Percentiles rank a stretch among this genome's conserved stretches.
Conservation (phyloP, 2,888 invertebrate species). For the Callinectes sapidus region DNA sequence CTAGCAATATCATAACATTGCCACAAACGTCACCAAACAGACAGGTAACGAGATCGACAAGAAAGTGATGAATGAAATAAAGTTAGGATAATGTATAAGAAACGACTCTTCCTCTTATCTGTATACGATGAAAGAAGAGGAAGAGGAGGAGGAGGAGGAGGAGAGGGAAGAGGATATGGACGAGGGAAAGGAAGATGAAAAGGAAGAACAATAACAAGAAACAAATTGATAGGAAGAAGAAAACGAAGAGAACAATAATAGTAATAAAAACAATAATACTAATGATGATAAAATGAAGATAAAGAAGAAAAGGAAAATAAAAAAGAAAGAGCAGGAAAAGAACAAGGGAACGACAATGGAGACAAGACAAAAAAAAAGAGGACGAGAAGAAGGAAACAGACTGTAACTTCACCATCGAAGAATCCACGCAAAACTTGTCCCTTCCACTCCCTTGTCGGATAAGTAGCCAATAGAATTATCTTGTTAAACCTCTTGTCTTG, state of each 20-base stretch:
- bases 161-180: background rate
- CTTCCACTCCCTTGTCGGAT: conserved; percentile 53
- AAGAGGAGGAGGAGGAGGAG: background rate
- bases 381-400: background rate
- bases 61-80: background rate
- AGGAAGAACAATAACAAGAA: no score
- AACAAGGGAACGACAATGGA: background rate
- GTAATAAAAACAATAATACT: no score
- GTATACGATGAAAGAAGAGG: background rate
- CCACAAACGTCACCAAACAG: background rate
- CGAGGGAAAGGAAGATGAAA: background rate
- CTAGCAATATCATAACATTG: background rate
- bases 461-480: conserved; percentile 67
- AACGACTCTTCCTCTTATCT: no score
- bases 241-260: no score
- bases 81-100: background rate
- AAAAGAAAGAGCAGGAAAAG: background rate
- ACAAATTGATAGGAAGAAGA: background rate
- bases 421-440: conserved; percentile 43
- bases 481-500: conserved; percentile 66
- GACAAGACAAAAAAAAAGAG: background rate
- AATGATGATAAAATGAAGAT: no score
- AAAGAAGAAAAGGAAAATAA: background rate
- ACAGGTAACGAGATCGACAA: background rate
- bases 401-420: background rate